These are phyloP conservation scores for Hydrocynus forskahlii DNA, from an alignment of 2,797 vertebrate species.

Conservation along the genomic window DNA sequence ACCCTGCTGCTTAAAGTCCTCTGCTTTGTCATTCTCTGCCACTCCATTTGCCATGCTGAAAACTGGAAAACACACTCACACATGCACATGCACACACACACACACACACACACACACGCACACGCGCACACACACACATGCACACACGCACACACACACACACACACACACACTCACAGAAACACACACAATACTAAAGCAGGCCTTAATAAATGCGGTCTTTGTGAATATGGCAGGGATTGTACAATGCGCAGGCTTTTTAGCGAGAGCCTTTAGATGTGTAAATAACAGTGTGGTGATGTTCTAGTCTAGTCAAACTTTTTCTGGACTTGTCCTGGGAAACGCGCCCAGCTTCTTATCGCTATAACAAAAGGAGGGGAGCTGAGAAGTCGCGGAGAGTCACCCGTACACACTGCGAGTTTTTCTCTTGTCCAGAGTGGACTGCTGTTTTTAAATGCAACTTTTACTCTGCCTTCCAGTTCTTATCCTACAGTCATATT, in stretches of 20 bases:
- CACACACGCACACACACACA: not conserved
- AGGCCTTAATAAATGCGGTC: not conserved
- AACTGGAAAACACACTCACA: not conserved
- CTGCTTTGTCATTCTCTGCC: conserved; percentile 10
- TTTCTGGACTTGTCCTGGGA: conserved; percentile 21
- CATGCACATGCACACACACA: not conserved
- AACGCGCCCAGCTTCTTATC: conserved; percentile 14
- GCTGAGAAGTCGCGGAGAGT: conserved; percentile 22
- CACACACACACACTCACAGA: conserved; percentile 3
- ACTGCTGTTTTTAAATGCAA: not conserved
- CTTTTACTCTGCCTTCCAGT: not conserved
- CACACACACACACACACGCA: conserved; percentile 1
- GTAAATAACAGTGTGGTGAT: conserved; percentile 18
- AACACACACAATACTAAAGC: not conserved
- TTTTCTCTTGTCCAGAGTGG: not conserved
- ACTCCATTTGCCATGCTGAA: conserved; percentile 5
- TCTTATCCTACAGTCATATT: not conserved
- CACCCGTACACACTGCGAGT: not conserved
- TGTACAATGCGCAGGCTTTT: not conserved
- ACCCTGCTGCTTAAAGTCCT: not conserved
- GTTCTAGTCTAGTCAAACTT: not conserved
- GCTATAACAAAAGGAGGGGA: conserved; percentile 29
- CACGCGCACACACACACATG: not conserved
- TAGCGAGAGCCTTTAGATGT: conserved; percentile 11
- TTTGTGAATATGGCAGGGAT: conserved; percentile 15